Conservation (phyloP, 2,113 vertebrate species). For the Mirounga angustirostris region DNA sequence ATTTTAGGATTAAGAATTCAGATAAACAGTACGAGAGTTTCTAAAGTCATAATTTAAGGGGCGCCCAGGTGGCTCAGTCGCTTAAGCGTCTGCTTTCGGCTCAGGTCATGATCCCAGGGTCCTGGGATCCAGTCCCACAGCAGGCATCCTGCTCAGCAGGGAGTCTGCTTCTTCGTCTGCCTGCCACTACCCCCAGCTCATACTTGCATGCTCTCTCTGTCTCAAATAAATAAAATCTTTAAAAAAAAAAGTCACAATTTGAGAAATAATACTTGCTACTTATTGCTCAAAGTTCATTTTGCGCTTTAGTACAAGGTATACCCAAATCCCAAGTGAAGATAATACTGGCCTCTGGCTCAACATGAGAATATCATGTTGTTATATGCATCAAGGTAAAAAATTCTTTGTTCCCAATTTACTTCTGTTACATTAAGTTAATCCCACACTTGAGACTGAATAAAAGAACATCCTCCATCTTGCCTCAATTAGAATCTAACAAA, state of each 20-base stretch:
- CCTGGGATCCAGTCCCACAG: too few species aligned
- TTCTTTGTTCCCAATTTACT: constrained; percentile 56
- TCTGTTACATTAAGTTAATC: constrained; percentile 37
- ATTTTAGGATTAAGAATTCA: constrained; percentile 44
- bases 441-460: constrained; percentile 47
- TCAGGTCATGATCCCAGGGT: too few species aligned
- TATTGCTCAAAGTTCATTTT: constrained; percentile 54
- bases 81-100: too few species aligned
- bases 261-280: constrained; percentile 3
- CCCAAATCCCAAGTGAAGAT: constrained; percentile 44
- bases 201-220: too few species aligned
- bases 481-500: constrained; percentile 59
- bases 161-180: too few species aligned
- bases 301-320: constrained; percentile 44
- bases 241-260: neutral
- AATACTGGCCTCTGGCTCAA: constrained; percentile 40
- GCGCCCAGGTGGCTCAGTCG: too few species aligned
- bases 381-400: constrained; percentile 49
- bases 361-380: neutral
- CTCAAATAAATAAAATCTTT: too few species aligned
- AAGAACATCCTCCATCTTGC: constrained; percentile 42
- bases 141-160: too few species aligned
- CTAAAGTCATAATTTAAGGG: constrained; percentile 12
- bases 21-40: constrained; percentile 1
- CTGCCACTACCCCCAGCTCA: too few species aligned